phyloP scores from a whole-genome alignment of 2,113 vertebrate species.

The Narcine bancroftii region DNA sequence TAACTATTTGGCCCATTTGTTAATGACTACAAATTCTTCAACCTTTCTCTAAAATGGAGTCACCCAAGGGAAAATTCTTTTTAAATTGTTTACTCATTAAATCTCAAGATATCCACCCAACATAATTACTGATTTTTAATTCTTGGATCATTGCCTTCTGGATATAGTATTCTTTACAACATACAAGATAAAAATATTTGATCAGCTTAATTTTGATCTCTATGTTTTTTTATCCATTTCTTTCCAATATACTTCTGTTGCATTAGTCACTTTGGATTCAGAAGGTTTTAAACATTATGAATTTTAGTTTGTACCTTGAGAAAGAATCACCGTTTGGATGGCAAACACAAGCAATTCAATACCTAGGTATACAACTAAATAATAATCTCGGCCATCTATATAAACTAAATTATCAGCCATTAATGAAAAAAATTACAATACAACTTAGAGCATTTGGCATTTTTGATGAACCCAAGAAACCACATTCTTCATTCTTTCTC shows the following conservation, averaged over 20 bases:
- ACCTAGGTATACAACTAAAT: too few relatives aligned
- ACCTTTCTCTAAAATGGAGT: not conserved
- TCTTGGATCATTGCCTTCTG: not conserved
- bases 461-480: not conserved
- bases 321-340: too few relatives aligned
- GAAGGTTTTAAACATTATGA: not conserved
- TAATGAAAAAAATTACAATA: too few relatives aligned
- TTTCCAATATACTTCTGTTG: not conserved
- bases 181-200: not conserved
- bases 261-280: too few relatives aligned
- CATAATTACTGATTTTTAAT: not conserved
- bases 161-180: not conserved
- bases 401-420: too few relatives aligned
- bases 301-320: not conserved
- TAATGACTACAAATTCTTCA: not conserved
- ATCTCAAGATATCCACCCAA: not conserved
- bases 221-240: too few relatives aligned
- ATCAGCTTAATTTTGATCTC: not conserved
- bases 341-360: too few relatives aligned
- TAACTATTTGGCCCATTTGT: not conserved
- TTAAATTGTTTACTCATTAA: not conserved
- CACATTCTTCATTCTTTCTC: not conserved
- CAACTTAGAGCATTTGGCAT: too few relatives aligned
- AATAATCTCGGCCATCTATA: too few relatives aligned
- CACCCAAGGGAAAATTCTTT: not conserved